These are phyloP conservation scores for Platypus cylindrus DNA, from an alignment of 2,888 invertebrate species.

Conservation along the genomic window DNA sequence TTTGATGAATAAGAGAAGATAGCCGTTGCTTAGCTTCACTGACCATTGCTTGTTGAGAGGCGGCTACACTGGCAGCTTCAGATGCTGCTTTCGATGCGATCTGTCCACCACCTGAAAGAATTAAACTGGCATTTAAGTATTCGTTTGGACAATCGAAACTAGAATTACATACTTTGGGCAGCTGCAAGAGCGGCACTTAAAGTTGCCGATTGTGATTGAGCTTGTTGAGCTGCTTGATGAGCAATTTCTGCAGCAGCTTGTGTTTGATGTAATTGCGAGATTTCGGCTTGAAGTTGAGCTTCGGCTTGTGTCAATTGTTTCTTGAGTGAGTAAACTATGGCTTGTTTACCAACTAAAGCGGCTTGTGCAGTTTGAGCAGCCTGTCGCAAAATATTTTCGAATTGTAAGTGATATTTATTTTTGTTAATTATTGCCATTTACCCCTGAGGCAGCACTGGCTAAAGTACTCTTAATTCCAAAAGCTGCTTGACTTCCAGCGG, in stretches of 20 bases:
- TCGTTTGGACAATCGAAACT: not conserved
- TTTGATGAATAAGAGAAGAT: slow-evolving; percentile 51
- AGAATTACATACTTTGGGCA: slow-evolving; percentile 17
- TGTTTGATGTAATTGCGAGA: slow-evolving; percentile 55
- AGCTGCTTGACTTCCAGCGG: slow-evolving; percentile 61
- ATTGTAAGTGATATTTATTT: slow-evolving; percentile 1
- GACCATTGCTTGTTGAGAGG: slow-evolving; percentile 20
- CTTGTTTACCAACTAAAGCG: slow-evolving; percentile 48
- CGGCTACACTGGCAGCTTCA: slow-evolving; percentile 18
- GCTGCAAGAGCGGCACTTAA: slow-evolving; percentile 51
- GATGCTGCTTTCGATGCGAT: slow-evolving; percentile 17
- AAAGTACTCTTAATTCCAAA: slow-evolving; percentile 60
- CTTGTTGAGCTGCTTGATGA: slow-evolving; percentile 55
- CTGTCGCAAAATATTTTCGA: slow-evolving; percentile 27
- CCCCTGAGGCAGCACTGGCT: slow-evolving; percentile 51
- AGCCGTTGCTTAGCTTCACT: slow-evolving; percentile 49
- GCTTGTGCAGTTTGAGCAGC: slow-evolving; percentile 50
- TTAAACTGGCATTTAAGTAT: too few species aligned
- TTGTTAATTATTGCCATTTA: slow-evolving; percentile 12
- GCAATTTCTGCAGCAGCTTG: slow-evolving; percentile 54
- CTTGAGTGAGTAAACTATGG: slow-evolving; percentile 39
- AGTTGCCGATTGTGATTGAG: slow-evolving; percentile 50
- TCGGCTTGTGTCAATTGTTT: slow-evolving; percentile 57
- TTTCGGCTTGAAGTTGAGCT: slow-evolving; percentile 49
- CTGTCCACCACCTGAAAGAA: slow-evolving; percentile 15